Base-by-base conservation (phyloP, 2,113 vertebrate genomes). In the Perca flavescens region DNA sequence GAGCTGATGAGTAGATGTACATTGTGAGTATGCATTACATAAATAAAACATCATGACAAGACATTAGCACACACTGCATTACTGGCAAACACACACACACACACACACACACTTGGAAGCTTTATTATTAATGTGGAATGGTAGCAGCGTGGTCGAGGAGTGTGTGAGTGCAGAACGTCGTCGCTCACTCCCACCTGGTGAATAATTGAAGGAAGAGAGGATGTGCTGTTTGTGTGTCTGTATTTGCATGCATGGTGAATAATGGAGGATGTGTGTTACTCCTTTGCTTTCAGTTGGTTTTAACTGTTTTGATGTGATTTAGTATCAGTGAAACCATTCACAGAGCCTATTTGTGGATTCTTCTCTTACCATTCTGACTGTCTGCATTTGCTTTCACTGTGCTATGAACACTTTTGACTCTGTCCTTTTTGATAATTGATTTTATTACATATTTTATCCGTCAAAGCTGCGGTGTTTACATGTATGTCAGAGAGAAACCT, bases 111-210 rank as follows among this genome's bases (percentile, higher is more conserved):
- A 4, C 25, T 17, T 1, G 11, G 62, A 52, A 28, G 58, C 53
- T 90, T 74, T 77, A 91, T 92, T 91, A 91, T 90, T 88, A 43
- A 93, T 89, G 80, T 80, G 71, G 52, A 64, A 19, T 47, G 56
- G 66, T 75, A 47, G 77, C 76, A 67, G 63, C 3, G 22, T 40
- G 60, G 7, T 50, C 2, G 67, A 74, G 52, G 46, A 74, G 49
- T 63, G 71, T 52, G 60, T 53, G 47, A 71, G 71, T 54, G 72
- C 76, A 47, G 67, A 70, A 49, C 54, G n/a, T 21, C 0, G n/a
- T 53, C 40, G 15, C 50, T 79, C 71, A 50, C 81, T 74, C 84
- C 75, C 78, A 77, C 67, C 60, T 73, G 68, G 57, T 93, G 16
- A 93, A 93, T 93, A 74, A 91, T 93, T 92, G 25, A 93, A 84